These are phyloP conservation scores for Tetranychus cinnabarinus DNA, from an alignment of 1,140 invertebrate species.

Conservation along the genomic window DNA sequence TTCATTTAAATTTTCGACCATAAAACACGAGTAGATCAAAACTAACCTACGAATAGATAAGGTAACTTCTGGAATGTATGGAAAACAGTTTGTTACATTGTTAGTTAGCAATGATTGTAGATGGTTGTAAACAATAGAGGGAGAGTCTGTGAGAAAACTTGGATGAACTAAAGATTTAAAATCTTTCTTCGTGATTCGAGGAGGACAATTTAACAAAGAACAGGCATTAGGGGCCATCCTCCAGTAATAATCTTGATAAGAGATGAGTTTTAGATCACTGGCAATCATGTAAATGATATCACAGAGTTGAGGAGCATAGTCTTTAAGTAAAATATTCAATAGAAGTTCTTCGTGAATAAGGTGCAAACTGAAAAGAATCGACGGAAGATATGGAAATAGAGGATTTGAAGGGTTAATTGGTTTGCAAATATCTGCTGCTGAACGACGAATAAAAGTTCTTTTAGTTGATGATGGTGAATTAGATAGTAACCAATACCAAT, in stretches of 20 bases:
- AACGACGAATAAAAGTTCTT: neutral
- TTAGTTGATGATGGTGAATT: conserved; percentile 4
- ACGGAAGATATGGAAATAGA: conserved; percentile 44
- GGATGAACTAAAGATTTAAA: conserved; percentile 13
- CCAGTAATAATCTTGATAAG: conserved; percentile 57
- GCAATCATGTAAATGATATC: conserved; percentile 50
- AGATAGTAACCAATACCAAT: conserved; percentile 2
- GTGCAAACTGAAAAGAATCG: conserved; percentile 56
- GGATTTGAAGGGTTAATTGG: conserved; percentile 25
- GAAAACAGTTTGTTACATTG: conserved; percentile 29
- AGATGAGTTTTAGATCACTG: conserved; percentile 31
- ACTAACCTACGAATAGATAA: conserved; percentile 19
- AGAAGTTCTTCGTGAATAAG: conserved; percentile 72
- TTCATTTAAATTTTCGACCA: neutral
- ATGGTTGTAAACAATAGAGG: conserved; percentile 11
- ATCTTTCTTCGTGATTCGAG: conserved; percentile 13
- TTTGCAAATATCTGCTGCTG: neutral
- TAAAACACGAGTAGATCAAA: conserved; percentile 11
- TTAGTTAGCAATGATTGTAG: neutral
- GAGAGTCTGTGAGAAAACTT: conserved; percentile 11
- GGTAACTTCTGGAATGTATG: conserved; percentile 32
- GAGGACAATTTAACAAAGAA: conserved; percentile 17
- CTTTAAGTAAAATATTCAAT: conserved; percentile 40
- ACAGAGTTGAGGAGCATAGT: conserved; percentile 40
- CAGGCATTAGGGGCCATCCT: conserved; percentile 49